Evolutionary conservation across 2,113 vertebrate species (phyloP).

Genomic region (Marcusenius ussheri): DNA sequence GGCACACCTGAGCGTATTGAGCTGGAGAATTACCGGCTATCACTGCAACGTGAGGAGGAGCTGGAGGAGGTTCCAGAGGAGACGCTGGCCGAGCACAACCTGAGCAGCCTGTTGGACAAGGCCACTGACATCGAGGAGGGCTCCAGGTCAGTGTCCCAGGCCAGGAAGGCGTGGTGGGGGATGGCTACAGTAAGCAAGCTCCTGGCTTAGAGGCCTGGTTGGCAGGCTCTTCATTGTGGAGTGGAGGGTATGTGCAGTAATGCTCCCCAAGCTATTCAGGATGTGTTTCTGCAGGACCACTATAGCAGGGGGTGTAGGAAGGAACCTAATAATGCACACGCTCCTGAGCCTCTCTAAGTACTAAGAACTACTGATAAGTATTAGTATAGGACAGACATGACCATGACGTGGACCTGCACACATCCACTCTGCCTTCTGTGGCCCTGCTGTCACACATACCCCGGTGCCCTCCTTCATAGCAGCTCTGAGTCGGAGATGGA

Average conservation of each 20-base stretch:
- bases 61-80: slow-evolving; percentile 82
- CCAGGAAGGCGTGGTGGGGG: no score
- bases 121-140: slow-evolving; percentile 54
- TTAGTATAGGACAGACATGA: no score
- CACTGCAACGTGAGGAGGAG: slow-evolving; percentile 58
- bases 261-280: neutral
- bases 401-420: neutral
- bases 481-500: slow-evolving; percentile 86
- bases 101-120: slow-evolving; percentile 68
- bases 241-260: neutral
- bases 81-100: slow-evolving; percentile 77
- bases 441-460: neutral
- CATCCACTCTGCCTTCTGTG: neutral
- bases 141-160: slow-evolving; percentile 63
- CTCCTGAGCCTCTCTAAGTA: neutral
- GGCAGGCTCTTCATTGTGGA: neutral
- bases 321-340: neutral
- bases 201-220: neutral
- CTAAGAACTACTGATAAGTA: no score
- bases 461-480: slow-evolving; percentile 42
- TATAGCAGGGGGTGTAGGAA: neutral
- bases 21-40: slow-evolving; percentile 75
- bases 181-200: neutral
- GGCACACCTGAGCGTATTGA: slow-evolving; percentile 79
- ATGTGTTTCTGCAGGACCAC: neutral